Base-by-base conservation (phyloP, 1,140 invertebrate species). In the Atta texana region DNA sequence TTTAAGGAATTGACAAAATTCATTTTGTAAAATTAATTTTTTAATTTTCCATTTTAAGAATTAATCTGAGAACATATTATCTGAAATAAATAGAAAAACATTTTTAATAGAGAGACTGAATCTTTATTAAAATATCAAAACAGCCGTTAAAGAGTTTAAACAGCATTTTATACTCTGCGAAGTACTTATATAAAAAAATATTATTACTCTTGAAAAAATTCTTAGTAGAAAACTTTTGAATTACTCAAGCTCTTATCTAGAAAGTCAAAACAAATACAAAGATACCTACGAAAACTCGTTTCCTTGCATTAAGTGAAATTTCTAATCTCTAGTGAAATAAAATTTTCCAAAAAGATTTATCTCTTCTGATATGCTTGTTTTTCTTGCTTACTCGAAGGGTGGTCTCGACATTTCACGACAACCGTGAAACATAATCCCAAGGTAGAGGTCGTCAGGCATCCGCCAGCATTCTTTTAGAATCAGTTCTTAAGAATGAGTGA, bases 401-500 rank as follows among this genome's bases (percentile, higher is more conserved):
- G 55, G n/a, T 63, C 55, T 18, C 55, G 1, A 16, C 39, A 53
- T 10, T 59, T 81, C 10, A 16, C 21, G 49, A 74, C 61, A 77
- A 84, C 51, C 84, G 78, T 88, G 89, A 85, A 87, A 89, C 77
- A 61, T 57, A 49, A 51, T 86, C 72, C 66, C 91, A 91, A 91
- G 89, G 91, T 91, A 53, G 91, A 88, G 86, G 86, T 64, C 89
- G 74, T 72, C 69, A 68, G 63, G 12, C 49, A 87, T 57, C 71
- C 69, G 57, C 24, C 49, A 34, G 16, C 55, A 63, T 66, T 59
- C 82, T 68, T 85, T 85, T 28, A 10, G 18, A 63, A 24, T 31
- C 28, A 18, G 12, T 24, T 86, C 57, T 34, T 57, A 21, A 86
- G 77, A 86, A 66, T 44, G 31, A 39, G 34, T 39, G 34, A 39